Percentiles rank a stretch among this genome's conserved stretches.
Conservation (phyloP, 2,113 vertebrate genomes). For the Bambusicola thoracicus region DNA sequence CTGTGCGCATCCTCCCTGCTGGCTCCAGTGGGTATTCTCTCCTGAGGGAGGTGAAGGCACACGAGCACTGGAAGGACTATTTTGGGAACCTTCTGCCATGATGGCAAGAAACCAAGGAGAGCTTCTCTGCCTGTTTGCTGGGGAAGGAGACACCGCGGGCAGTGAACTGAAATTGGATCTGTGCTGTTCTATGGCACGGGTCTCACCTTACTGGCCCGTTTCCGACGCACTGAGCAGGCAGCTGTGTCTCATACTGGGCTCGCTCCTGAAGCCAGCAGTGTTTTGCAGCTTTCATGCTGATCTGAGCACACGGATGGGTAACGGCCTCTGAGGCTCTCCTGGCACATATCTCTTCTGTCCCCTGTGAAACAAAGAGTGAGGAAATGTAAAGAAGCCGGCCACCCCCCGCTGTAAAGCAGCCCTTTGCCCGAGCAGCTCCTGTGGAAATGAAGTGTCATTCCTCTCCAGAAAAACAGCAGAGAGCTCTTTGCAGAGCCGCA, state of each 20-base stretch:
- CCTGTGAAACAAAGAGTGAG: neutral
- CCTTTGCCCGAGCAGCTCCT: no score
- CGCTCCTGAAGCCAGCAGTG: neutral
- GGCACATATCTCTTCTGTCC: neutral
- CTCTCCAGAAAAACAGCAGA: neutral
- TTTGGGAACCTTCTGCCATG: neutral
- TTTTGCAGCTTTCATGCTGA: neutral
- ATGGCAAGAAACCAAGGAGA: neutral
- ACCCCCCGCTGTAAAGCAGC: neutral
- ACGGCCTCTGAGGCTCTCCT: neutral
- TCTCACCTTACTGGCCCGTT: neutral
- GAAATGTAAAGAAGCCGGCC: neutral
- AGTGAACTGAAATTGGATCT: neutral
- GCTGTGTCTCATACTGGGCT: neutral
- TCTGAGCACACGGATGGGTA: neutral
- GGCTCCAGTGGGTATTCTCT: neutral
- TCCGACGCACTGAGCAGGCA: neutral
- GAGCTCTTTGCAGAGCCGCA: neutral
- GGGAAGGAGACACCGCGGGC: neutral
- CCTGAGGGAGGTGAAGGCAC: rapidly evolving
- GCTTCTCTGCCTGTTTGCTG: neutral
- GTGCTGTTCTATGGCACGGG: neutral
- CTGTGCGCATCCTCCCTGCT: rapidly evolving
- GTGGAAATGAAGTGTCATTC: neutral
- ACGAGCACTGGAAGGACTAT: rapidly evolving